A percentile compares a stretch with the other conserved stretches of the same genome.
Evolutionary conservation across 2,888 invertebrate species (phyloP).

Genomic region (Tuberolachnus salignus): DNA sequence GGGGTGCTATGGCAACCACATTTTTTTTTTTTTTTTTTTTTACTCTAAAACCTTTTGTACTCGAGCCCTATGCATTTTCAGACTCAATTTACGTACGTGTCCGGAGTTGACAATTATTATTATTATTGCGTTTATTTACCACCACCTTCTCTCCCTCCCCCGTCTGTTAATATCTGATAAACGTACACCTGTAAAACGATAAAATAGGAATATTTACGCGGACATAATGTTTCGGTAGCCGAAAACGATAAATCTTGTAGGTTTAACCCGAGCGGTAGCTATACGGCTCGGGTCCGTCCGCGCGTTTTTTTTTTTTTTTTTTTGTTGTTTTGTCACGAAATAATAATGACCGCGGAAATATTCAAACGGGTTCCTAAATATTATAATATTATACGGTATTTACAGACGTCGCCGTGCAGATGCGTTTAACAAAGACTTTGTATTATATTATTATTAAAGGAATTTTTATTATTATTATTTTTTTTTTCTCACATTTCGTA

Average conservation of each 20-base stretch:
- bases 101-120: slow-evolving; percentile 24
- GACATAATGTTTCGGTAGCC: slow-evolving; percentile 50
- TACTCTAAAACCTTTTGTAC: no score
- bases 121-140: slow-evolving; percentile 10
- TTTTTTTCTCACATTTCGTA: background rate
- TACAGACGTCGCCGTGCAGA: slow-evolving; percentile 38
- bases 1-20: no score
- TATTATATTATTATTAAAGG: background rate
- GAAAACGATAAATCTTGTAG: slow-evolving; percentile 49
- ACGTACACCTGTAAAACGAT: slow-evolving; percentile 15
- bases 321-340: no score
- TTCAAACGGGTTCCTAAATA: slow-evolving; percentile 22
- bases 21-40: no score
- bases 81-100: no score
- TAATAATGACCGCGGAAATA: background rate
- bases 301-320: slow-evolving; percentile 21
- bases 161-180: no score
- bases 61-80: no score
- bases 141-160: background rate
- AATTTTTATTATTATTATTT: background rate
- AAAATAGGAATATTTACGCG: slow-evolving; percentile 20
- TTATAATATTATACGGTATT: background rate
- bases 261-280: slow-evolving; percentile 20
- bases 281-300: background rate
- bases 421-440: slow-evolving; percentile 25